Conservation (phyloP, 2,113 vertebrate genomes). For the Piprites chloris region DNA sequence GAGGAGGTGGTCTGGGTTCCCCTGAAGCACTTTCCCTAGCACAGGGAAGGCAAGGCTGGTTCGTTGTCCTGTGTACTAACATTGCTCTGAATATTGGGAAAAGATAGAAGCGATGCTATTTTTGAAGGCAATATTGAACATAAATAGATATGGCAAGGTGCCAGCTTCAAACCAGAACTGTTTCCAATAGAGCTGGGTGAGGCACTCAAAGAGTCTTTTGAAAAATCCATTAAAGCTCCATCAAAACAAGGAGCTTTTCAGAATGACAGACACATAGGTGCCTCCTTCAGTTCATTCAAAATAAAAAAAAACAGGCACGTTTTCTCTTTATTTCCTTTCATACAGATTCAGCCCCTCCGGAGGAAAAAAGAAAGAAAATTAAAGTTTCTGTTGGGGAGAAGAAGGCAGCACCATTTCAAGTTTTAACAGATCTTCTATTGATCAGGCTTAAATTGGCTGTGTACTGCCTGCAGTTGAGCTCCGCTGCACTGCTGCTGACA, state of each 20-base stretch:
- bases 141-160: constrained; percentile 50
- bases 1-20: not conserved
- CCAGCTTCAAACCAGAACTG: constrained; percentile 46
- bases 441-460: not conserved
- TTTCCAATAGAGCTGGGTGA: not conserved
- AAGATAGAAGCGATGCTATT: constrained; percentile 16
- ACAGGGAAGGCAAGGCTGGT: not conserved
- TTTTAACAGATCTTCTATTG: constrained; percentile 13
- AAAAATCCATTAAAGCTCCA: constrained; percentile 49
- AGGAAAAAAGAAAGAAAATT: not conserved
- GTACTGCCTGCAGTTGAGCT: rapidly evolving
- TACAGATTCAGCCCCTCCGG: not conserved
- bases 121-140: constrained; percentile 26
- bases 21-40: not conserved
- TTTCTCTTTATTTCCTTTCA: constrained; percentile 14
- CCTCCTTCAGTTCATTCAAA: constrained; percentile 29
- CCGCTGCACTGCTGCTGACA: not conserved
- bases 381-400: not conserved
- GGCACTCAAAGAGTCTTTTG: constrained; percentile 30
- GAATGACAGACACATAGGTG: constrained; percentile 13
- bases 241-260: constrained; percentile 57
- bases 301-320: not conserved
- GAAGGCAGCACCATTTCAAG: not conserved
- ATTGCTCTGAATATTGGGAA: not conserved
- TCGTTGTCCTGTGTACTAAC: not conserved